Percentiles rank a stretch among this genome's conserved stretches.
Conservation (phyloP, 2,113 vertebrate genomes). For the Oncorhynchus gorbuscha region DNA sequence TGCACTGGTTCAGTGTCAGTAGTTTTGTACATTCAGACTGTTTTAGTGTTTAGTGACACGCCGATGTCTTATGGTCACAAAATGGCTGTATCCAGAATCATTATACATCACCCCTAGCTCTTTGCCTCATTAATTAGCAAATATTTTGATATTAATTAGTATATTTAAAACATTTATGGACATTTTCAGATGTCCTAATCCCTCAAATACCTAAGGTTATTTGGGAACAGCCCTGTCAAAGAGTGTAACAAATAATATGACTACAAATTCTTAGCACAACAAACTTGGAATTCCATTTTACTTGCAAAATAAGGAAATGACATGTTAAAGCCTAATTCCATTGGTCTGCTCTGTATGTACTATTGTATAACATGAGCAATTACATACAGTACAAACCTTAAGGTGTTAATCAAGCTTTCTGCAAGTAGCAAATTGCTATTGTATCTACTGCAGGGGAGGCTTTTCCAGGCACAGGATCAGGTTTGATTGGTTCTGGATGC, state of each 20-base stretch:
- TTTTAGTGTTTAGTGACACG: not conserved
- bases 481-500: not conserved
- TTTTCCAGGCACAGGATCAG: not conserved
- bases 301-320: not conserved
- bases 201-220: not conserved
- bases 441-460: not conserved
- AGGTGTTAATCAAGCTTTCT: too few relatives aligned
- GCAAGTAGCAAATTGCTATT: too few relatives aligned
- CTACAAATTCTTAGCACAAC: not conserved
- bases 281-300: not conserved
- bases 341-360: not conserved
- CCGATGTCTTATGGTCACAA: not conserved
- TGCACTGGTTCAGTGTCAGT: slow-evolving; percentile 1
- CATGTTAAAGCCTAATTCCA: not conserved
- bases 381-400: too few relatives aligned
- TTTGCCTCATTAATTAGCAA: not conserved
- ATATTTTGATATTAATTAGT: not conserved
- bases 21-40: slow-evolving; percentile 6
- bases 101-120: not conserved
- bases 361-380: not conserved
- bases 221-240: not conserved
- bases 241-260: not conserved
- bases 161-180: not conserved
- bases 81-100: not conserved
- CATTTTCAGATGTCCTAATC: not conserved